phyloP scores from a whole-genome alignment of 2,113 vertebrate genomes.

The Trachemys scripta region DNA sequence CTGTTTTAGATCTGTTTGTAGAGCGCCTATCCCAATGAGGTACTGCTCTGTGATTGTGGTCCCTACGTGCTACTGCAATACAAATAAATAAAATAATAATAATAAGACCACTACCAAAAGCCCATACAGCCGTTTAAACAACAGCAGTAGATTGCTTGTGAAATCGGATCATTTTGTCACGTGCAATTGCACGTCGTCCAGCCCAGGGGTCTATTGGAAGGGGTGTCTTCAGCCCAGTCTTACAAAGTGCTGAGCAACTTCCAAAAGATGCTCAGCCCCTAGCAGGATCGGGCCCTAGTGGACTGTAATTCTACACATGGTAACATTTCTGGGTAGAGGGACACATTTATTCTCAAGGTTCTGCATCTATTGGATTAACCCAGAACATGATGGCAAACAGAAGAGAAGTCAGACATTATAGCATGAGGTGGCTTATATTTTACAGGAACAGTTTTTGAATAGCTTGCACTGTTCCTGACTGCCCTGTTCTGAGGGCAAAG shows the following conservation, averaged over 20 bases:
- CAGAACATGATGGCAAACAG: not conserved
- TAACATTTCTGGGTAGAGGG: not conserved
- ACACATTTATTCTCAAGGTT: not conserved
- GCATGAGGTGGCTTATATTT: not conserved
- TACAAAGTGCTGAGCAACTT: conserved; percentile 16
- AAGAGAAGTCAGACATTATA: not conserved
- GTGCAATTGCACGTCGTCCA: not conserved
- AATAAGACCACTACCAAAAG: not conserved
- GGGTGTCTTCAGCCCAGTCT: not conserved
- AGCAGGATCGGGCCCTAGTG: not conserved
- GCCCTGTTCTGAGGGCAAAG: not conserved
- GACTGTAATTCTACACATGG: not conserved
- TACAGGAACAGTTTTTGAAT: not conserved
- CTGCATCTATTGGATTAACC: not conserved
- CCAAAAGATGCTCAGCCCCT: not conserved
- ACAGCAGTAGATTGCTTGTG: conserved; percentile 24
- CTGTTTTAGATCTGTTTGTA: not conserved
- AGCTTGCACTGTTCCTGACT: not conserved
- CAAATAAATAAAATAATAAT: conserved; percentile 21
- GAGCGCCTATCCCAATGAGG: not conserved
- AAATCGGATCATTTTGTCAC: conserved; percentile 8
- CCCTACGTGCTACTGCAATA: conserved; percentile 9
- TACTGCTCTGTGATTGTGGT: not conserved
- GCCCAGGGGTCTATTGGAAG: not conserved
- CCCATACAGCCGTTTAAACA: conserved; percentile 7